Evolutionary conservation across 2,113 vertebrate genomes (phyloP).

Genomic region (Smithornis capensis): DNA sequence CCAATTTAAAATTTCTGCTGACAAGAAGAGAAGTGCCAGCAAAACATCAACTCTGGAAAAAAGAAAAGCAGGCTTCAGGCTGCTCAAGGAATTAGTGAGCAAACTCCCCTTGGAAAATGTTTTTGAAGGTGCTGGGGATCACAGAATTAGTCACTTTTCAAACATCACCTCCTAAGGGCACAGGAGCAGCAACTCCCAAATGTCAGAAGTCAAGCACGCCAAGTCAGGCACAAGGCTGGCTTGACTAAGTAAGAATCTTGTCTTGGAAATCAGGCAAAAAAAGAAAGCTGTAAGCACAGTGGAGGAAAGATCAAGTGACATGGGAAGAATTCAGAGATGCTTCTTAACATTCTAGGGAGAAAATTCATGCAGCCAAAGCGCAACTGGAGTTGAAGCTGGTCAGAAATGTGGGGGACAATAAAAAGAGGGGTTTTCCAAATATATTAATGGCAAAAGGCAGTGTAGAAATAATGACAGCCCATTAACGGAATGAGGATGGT

Average conservation of each 20-base stretch:
- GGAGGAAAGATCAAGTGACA: background rate
- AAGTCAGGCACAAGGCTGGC: fast-evolving
- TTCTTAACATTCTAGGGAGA: no score
- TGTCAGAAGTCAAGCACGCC: background rate
- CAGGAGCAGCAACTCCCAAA: background rate
- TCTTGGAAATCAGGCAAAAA: background rate
- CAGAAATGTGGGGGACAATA: no score
- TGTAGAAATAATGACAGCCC: background rate
- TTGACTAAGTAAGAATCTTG: background rate
- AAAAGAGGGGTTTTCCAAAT: background rate
- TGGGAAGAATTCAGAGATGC: no score
- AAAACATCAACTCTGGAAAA: background rate
- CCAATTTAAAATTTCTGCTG: background rate
- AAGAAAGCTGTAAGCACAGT: background rate
- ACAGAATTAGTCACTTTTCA: background rate
- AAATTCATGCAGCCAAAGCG: no score
- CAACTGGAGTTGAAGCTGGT: no score
- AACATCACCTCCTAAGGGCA: background rate
- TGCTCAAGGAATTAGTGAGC: background rate
- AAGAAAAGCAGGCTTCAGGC: background rate
- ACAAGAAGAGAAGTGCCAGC: background rate
- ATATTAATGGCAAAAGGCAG: no score
- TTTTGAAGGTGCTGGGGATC: background rate
- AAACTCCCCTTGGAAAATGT: background rate
- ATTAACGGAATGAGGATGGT: background rate